These are phyloP conservation scores for Vidua macroura DNA, from an alignment of 2,113 vertebrate genomes.

Conservation along the genomic window DNA sequence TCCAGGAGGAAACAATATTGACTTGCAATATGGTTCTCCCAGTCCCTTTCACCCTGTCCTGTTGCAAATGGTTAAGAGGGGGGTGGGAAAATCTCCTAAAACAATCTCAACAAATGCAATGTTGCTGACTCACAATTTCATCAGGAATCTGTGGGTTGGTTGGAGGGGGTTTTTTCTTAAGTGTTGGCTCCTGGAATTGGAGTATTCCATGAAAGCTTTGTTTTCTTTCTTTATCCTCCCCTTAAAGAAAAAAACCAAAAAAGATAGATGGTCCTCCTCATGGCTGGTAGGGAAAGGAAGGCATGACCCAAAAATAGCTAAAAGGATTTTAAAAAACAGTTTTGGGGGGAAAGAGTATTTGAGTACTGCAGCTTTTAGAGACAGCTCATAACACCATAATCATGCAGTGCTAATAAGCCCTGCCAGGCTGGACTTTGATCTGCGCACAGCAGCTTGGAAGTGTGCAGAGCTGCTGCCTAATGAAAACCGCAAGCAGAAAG, in stretches of 20 bases:
- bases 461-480: constrained; percentile 25
- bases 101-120: neutral
- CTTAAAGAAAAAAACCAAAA: neutral
- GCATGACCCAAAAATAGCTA: neutral
- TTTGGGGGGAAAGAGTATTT: neutral
- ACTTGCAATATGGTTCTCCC: neutral
- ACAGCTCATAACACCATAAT: constrained; percentile 33
- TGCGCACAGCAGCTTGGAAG: constrained; percentile 30
- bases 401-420: constrained; percentile 46
- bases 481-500: constrained; percentile 46
- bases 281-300: neutral
- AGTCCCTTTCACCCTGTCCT: neutral
- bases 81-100: neutral
- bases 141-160: neutral
- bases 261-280: neutral
- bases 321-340: neutral
- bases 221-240: neutral
- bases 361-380: constrained; percentile 34
- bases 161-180: neutral
- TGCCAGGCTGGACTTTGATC: constrained; percentile 62
- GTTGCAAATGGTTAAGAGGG: neutral
- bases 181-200: neutral
- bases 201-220: neutral
- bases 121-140: neutral
- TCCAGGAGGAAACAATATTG: neutral